These are phyloP conservation scores for Terebella lapidaria DNA, from an alignment of 2,888 invertebrate species.

Conservation along the genomic window DNA sequence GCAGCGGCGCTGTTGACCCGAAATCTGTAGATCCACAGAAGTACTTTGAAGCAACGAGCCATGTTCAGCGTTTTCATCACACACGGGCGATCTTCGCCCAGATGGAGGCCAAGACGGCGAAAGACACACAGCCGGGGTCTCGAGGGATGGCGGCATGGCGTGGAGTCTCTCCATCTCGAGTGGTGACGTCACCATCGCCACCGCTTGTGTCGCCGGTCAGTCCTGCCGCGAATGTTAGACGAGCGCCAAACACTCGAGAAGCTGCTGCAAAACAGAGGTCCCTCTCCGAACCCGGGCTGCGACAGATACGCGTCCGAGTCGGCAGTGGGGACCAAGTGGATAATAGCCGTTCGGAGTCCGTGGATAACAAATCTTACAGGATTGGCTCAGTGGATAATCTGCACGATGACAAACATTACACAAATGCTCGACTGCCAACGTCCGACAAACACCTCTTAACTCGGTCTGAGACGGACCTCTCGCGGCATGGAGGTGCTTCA, in stretches of 20 bases:
- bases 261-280: constrained; percentile 1
- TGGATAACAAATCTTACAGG: neutral
- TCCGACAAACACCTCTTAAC: neutral
- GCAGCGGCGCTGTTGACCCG: neutral
- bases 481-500: too few relatives aligned
- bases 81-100: constrained; percentile 48
- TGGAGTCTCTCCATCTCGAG: neutral
- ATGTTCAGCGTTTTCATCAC: constrained; percentile 47
- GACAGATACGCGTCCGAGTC: neutral
- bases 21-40: neutral
- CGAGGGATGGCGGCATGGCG: neutral
- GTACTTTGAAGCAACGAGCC: constrained; percentile 18
- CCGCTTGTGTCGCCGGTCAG: constrained; percentile 1
- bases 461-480: neutral
- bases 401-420: neutral
- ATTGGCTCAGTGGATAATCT: constrained; percentile 10
- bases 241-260: neutral
- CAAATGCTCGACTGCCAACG: neutral
- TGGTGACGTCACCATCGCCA: neutral
- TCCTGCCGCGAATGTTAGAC: neutral
- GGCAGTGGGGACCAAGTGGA: neutral
- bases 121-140: too few relatives aligned
- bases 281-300: constrained; percentile 1
- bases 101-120: constrained; percentile 38
- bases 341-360: neutral